Evolutionary conservation across 2,797 vertebrate genomes (phyloP).

Genomic region (Oceanodroma leucorhoa): DNA sequence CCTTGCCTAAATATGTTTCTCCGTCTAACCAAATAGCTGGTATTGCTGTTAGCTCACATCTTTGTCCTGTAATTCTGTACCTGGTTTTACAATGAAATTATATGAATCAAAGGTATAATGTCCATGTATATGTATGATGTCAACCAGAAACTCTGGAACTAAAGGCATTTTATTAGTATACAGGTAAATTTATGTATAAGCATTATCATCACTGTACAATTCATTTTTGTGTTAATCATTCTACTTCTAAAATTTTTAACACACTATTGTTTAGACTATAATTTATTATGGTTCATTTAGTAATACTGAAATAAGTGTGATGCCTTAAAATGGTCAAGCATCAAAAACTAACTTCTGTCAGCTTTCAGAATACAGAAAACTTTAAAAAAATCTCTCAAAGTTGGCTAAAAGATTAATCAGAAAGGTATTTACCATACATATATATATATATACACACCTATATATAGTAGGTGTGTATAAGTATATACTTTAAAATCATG

Average conservation of each 20-base stretch:
- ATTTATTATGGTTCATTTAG: not conserved
- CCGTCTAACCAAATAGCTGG: not conserved
- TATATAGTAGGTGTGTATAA: not conserved
- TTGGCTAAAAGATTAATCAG: not conserved
- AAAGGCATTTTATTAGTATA: not conserved
- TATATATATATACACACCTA: fast-evolving
- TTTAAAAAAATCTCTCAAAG: not conserved
- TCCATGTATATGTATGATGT: not conserved
- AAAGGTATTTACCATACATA: not conserved
- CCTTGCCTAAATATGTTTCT: not conserved
- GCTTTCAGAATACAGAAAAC: not conserved
- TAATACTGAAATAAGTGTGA: not conserved
- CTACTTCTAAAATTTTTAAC: not conserved
- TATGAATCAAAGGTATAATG: not conserved
- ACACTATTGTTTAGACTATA: not conserved
- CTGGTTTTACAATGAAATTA: not conserved
- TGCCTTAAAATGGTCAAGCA: not conserved
- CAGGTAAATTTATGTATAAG: not conserved
- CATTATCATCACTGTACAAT: not conserved
- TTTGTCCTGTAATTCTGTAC: not conserved
- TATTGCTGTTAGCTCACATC: not conserved
- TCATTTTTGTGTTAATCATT: not conserved
- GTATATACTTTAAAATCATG: not conserved
- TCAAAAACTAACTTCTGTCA: not conserved
- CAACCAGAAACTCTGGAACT: not conserved